Percentiles rank a stretch among this genome's conserved stretches.
Evolutionary conservation across 2,797 vertebrate species (phyloP).

Genomic region (Malacoctenus gilli): DNA sequence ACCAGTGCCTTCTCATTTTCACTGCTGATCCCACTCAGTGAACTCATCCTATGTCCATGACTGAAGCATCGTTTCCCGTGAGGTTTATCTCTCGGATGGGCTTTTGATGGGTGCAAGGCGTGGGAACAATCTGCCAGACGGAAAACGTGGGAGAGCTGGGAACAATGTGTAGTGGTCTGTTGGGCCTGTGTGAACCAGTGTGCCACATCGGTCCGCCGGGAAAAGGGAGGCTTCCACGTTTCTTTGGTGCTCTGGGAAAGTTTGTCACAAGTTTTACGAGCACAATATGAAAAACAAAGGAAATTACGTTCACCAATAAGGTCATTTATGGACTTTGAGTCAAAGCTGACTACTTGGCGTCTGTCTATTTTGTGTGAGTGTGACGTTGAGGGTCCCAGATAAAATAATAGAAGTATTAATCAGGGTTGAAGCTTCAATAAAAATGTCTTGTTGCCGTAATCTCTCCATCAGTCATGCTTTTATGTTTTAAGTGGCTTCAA

Average conservation of each 20-base stretch:
- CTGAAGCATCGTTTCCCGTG: conserved; percentile 24
- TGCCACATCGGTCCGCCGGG: conserved; percentile 8
- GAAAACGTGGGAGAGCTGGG: conserved; percentile 31
- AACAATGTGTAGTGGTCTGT: conserved; percentile 31
- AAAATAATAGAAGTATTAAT: too few species aligned
- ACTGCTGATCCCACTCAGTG: too few species aligned
- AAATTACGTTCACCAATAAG: neutral
- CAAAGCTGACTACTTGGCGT: too few species aligned
- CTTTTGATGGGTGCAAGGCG: neutral
- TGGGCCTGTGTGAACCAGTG: conserved; percentile 22
- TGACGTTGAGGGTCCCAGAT: too few species aligned
- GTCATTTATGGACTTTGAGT: too few species aligned
- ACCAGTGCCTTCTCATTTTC: too few species aligned
- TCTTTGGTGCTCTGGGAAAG: neutral
- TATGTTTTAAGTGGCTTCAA: too few species aligned
- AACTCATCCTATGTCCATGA: conserved; percentile 22
- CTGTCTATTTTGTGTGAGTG: too few species aligned
- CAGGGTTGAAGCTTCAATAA: too few species aligned
- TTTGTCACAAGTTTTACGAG: conserved; percentile 8
- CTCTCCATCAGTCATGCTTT: too few species aligned
- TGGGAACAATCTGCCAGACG: conserved; percentile 44
- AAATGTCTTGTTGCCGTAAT: too few species aligned
- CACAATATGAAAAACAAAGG: neutral
- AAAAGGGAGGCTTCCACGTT: conserved; percentile 13
- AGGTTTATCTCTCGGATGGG: conserved; percentile 19